Conservation (phyloP, 2,888 invertebrate species). For the Parnassius smintheus region DNA sequence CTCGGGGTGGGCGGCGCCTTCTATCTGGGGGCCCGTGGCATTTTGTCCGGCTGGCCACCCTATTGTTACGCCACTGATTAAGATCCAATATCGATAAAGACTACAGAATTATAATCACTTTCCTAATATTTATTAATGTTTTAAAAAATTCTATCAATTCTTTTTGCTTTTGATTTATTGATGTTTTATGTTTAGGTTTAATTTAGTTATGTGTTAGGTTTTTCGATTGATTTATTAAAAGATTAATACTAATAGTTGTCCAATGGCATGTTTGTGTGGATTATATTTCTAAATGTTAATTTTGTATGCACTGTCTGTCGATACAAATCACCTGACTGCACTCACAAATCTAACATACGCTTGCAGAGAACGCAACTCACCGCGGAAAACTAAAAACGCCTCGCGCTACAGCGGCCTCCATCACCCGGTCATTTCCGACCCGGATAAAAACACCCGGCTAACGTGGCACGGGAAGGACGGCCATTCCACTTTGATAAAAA, state of each 20-base stretch:
- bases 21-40: no score
- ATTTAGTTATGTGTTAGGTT: no score
- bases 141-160: no score
- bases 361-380: constrained; percentile 73
- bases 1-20: no score
- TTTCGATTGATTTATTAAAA: constrained; percentile 2
- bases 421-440: constrained; percentile 46
- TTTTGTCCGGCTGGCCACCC: no score
- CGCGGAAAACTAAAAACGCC: constrained; percentile 60
- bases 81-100: no score
- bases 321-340: constrained; percentile 15
- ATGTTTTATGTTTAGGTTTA: no score
- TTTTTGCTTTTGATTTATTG: no score
- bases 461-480: constrained; percentile 75
- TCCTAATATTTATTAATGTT: no score
- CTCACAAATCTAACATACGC: constrained; percentile 40
- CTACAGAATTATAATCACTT: no score
- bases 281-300: constrained; percentile 6
- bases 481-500: constrained; percentile 70
- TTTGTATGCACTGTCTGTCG: constrained; percentile 1
- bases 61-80: no score
- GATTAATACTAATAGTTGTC: constrained; percentile 6
- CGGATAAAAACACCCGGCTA: constrained; percentile 46
- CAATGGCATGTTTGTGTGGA: constrained; percentile 17
- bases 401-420: constrained; percentile 65